phyloP scores from a whole-genome alignment of 2,797 vertebrate genomes.

The Liparis tanakae region DNA sequence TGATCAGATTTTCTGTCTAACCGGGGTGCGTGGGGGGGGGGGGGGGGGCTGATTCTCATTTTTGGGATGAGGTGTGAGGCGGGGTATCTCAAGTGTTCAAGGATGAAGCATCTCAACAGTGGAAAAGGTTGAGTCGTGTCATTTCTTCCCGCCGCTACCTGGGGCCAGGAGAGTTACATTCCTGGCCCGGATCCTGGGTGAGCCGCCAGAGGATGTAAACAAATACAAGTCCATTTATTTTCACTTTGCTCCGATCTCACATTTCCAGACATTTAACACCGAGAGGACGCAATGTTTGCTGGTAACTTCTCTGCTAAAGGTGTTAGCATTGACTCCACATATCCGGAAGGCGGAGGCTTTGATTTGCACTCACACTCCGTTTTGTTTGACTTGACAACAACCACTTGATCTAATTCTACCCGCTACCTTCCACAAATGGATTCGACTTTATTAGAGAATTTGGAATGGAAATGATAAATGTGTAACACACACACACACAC shows the following conservation, averaged over 20 bases:
- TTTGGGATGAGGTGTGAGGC: slow-evolving; percentile 47
- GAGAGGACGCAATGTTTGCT: slow-evolving; percentile 52
- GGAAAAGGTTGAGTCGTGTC: slow-evolving; percentile 63
- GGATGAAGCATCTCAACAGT: slow-evolving; percentile 65
- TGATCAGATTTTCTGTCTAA: slow-evolving; percentile 43
- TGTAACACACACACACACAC: background rate
- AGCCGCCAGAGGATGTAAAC: slow-evolving; percentile 64
- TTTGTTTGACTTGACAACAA: slow-evolving; percentile 51
- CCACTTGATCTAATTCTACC: slow-evolving; percentile 40
- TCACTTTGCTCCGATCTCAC: slow-evolving; percentile 53
- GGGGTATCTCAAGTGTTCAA: slow-evolving; percentile 64
- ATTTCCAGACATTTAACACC: slow-evolving; percentile 57
- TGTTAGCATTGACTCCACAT: slow-evolving; percentile 41
- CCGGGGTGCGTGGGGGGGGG: too few species aligned
- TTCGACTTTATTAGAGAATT: slow-evolving; percentile 19
- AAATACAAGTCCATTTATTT: slow-evolving; percentile 33
- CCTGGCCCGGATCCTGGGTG: slow-evolving; percentile 50
- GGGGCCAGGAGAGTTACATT: slow-evolving; percentile 71
- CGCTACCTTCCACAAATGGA: slow-evolving; percentile 28
- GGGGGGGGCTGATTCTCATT: slow-evolving; percentile 45
- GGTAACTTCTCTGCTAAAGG: slow-evolving; percentile 40
- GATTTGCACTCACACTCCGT: slow-evolving; percentile 28
- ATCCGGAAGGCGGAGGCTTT: slow-evolving; percentile 23
- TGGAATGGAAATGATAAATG: slow-evolving; percentile 37
- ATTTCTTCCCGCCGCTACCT: slow-evolving; percentile 48